Evolutionary conservation across 2,888 invertebrate genomes (phyloP).

Genomic region (Thereva nobilitata): DNA sequence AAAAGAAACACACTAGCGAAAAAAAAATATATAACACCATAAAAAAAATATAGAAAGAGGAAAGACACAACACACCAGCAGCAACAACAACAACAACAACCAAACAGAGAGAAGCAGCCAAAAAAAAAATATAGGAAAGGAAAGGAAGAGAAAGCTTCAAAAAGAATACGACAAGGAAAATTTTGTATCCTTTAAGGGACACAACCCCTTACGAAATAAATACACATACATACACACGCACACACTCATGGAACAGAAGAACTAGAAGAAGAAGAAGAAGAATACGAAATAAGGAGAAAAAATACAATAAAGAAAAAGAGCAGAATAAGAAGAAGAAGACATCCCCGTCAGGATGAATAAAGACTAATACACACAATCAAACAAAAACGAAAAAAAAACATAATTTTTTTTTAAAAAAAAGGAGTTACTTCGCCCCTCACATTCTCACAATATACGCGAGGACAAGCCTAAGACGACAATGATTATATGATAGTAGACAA

Average conservation of each 20-base stretch:
- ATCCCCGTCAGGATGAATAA: no score
- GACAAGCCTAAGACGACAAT: no score
- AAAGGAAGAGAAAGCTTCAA: not conserved
- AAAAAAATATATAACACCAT: not conserved
- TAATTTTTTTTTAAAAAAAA: no score
- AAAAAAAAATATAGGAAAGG: constrained; percentile 42
- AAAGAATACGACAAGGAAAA: not conserved
- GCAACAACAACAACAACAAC: constrained; percentile 30
- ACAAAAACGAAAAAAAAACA: no score
- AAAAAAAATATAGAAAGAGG: constrained; percentile 20
- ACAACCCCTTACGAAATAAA: no score
- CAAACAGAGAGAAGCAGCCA: constrained; percentile 31
- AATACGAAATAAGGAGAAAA: not conserved
- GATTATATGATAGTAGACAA: no score
- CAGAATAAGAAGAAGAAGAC: no score
- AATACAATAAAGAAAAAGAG: no score
- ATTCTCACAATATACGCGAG: no score
- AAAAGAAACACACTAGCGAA: constrained; percentile 6
- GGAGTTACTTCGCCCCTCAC: no score
- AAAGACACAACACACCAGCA: not conserved
- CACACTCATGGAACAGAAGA: not conserved
- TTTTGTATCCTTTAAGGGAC: no score
- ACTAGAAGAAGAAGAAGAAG: not conserved
- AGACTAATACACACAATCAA: no score
- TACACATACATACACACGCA: not conserved